A percentile compares a stretch with the other conserved stretches of the same genome.
Conservation (phyloP, 1,140 invertebrate species). For the Brachionus rubens region DNA sequence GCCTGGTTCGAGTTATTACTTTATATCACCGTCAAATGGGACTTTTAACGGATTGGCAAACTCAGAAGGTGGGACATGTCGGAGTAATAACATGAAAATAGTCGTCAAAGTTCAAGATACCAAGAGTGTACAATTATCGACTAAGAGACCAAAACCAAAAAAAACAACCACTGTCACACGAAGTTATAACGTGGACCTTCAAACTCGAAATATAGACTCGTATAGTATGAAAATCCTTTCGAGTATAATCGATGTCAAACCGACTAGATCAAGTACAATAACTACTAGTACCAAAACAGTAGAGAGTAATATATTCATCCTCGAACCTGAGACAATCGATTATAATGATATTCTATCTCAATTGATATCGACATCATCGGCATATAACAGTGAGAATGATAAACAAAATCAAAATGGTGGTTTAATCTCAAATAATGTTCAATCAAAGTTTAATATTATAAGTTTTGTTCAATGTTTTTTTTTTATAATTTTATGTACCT, state of each 20-base stretch:
- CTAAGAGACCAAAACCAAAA: not conserved
- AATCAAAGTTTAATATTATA: too few relatives aligned
- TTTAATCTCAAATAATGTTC: too few relatives aligned
- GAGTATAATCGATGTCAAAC: not conserved
- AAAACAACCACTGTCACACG: not conserved
- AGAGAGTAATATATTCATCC: constrained; percentile 20
- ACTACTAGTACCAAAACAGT: not conserved
- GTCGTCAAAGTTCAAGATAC: not conserved
- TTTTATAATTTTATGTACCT: not conserved
- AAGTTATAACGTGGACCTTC: not conserved
- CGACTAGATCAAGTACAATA: not conserved
- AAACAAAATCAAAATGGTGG: not conserved
- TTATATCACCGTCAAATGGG: constrained; percentile 34
- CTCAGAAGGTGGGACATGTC: constrained; percentile 9
- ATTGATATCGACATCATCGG: constrained; percentile 16
- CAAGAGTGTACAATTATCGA: not conserved
- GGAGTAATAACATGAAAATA: constrained; percentile 29
- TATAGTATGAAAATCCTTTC: constrained; percentile 25
- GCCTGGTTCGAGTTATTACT: constrained; percentile 25
- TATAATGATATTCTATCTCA: constrained; percentile 37
- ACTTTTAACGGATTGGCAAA: not conserved
- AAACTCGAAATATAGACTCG: not conserved
- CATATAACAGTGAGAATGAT: constrained; percentile 17
- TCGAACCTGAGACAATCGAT: constrained; percentile 20
- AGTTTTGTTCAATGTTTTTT: not conserved